Base-by-base conservation (phyloP, 1,140 invertebrate genomes). In the Drusus annulatus region DNA sequence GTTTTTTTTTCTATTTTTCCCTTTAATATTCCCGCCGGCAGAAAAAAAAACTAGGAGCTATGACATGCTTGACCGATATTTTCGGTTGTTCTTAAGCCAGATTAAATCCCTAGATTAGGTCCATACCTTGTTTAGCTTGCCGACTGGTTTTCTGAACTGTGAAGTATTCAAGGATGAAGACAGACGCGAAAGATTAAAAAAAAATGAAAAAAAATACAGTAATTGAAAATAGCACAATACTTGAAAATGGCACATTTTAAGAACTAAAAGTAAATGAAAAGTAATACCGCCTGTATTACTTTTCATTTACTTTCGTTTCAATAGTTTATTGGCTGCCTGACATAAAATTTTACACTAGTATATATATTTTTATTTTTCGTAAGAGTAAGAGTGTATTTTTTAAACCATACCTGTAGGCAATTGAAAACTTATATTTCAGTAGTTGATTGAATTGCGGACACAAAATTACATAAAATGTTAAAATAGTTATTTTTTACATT, bases 41-140 rank as follows among this genome's bases (percentile, higher is more conserved):
- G 62, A 25, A 31, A 63, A 25, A 28, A 63, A 65, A 65, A 21
- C 15, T 45, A 45, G 62, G 62, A 65, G 62, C 25, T 31, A 25
- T 31, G 28, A 31, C 28, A 65, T 65, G 68, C 68, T 51, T 71
- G 68, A 71, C 68, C 68, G 68, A 71, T 71, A 71, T 71, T 71
- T 71, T 71, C 36, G 17, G n/a, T 71, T 71, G 68, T 71, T 71
- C 68, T 71, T 71, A 51, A 50, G 68, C 31, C 68, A 45, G 68
- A 71, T 51, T 71, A 50, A 71, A 71, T 71, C 68, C 62, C 19
- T 17, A 51, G 45, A 71, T 71, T 71, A 71, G 31, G n/a, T 50
- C 68, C 68, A 50, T 50, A 10, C 68, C 16, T 71, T 25, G 16
- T 16, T 71, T 19, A 45, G 17, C 68, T 50, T 50, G 68, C 68